Evolutionary conservation across 2,797 vertebrate genomes (phyloP).

Genomic region (Picus viridis): DNA sequence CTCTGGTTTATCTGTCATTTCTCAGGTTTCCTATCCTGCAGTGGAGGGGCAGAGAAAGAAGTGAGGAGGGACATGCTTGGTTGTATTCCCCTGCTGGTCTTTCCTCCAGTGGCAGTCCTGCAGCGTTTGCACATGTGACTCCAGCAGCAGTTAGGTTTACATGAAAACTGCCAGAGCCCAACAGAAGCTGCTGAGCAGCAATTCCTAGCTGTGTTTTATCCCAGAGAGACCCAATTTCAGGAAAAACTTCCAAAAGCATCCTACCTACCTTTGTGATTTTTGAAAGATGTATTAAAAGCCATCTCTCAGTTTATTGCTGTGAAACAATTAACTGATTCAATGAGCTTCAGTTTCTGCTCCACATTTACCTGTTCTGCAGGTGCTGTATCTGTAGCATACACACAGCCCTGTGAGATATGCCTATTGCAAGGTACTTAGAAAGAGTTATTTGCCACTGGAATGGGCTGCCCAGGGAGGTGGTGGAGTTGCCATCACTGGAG

Average conservation of each 20-base stretch:
- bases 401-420: background rate
- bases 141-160: background rate
- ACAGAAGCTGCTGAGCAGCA: background rate
- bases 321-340: background rate
- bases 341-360: background rate
- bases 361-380: background rate
- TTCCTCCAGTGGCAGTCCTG: background rate
- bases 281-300: background rate
- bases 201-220: background rate
- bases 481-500: no score
- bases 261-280: background rate
- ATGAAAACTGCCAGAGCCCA: background rate
- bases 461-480: no score
- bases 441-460: no score
- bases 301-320: background rate
- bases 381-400: background rate
- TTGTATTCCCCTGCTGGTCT: background rate
- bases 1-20: conserved; percentile 3
- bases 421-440: background rate
- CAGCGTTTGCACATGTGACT: background rate
- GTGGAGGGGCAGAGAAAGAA: background rate
- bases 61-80: background rate
- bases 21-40: background rate
- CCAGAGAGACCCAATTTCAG: background rate
- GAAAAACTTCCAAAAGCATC: background rate